Percentiles rank a stretch among this genome's conserved stretches.
Conservation (phyloP, 92 coral and sea anemone species). For the Porites cylindrica region DNA sequence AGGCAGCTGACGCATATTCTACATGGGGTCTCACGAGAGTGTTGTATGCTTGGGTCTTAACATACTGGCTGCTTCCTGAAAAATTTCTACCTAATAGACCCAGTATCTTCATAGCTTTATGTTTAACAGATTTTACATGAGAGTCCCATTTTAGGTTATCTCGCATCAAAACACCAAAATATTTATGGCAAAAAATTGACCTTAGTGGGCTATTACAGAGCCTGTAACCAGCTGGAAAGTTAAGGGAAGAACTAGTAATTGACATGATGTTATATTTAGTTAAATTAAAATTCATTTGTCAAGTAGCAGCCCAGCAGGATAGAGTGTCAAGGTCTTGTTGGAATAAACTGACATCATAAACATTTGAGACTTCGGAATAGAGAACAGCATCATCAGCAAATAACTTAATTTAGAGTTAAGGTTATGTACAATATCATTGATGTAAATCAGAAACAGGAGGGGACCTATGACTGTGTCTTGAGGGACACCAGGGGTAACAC, state of each 20-base stretch:
- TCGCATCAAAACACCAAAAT: conserved; percentile 48
- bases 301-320: too few species aligned
- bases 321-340: too few species aligned
- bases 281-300: too few species aligned
- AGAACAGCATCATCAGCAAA: too few species aligned
- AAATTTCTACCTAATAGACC: conserved; percentile 20
- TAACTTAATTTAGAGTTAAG: too few species aligned
- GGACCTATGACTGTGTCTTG: too few species aligned
- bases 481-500: too few species aligned
- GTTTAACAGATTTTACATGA: conserved; percentile 29
- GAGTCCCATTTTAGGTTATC: conserved; percentile 53
- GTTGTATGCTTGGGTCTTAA: neutral
- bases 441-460: too few species aligned
- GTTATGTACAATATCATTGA: too few species aligned
- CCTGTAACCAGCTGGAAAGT: neutral
- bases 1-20: conserved; percentile 48
- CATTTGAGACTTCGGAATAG: too few species aligned
- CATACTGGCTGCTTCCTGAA: neutral
- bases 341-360: too few species aligned
- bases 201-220: neutral
- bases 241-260: conserved; percentile 13
- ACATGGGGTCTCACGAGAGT: conserved; percentile 48
- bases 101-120: conserved; percentile 32
- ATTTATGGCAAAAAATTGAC: conserved; percentile 12
- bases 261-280: conserved; percentile 26